phyloP scores from a whole-genome alignment of 2,113 vertebrate species.

The Percopsis transmontana region DNA sequence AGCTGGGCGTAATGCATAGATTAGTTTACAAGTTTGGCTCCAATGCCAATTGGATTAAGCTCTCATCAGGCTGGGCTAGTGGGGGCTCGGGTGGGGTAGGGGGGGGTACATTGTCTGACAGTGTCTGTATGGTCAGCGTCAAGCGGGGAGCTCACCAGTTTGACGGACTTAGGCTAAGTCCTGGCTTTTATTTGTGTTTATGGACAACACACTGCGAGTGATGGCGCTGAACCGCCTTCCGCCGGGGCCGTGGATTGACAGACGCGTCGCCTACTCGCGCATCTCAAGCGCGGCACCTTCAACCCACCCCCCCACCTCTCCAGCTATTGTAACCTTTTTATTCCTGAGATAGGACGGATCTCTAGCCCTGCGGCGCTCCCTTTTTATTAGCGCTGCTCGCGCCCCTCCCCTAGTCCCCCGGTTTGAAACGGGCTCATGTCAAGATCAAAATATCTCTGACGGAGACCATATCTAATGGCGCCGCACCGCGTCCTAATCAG shows the following conservation, averaged over 20 bases:
- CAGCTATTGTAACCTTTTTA: conserved; percentile 44
- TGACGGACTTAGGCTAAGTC: conserved; percentile 75
- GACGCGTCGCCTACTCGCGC: background rate
- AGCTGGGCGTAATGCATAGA: conserved; percentile 78
- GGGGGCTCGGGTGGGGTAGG: conserved; percentile 8
- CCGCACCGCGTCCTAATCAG: conserved; percentile 61
- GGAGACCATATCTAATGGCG: conserved; percentile 61
- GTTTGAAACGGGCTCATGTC: conserved; percentile 52
- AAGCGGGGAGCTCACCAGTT: conserved; percentile 41
- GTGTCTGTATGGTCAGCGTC: conserved; percentile 71
- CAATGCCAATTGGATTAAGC: conserved; percentile 80
- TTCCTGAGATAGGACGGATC: conserved; percentile 44
- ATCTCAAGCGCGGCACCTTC: background rate
- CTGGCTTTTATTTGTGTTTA: conserved; percentile 50
- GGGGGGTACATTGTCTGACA: conserved; percentile 74
- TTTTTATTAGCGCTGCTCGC: conserved; percentile 55
- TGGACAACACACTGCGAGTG: conserved; percentile 62
- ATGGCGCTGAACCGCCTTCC: conserved; percentile 43
- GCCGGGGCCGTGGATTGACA: background rate
- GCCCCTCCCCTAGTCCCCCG: background rate
- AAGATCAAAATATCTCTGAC: conserved; percentile 61
- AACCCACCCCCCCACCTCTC: no score
- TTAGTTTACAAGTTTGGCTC: conserved; percentile 83
- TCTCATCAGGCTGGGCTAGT: conserved; percentile 51
- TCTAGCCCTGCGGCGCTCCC: conserved; percentile 35